phyloP scores from a whole-genome alignment of 2,113 vertebrate genomes.

The Dicerorhinus sumatrensis region DNA sequence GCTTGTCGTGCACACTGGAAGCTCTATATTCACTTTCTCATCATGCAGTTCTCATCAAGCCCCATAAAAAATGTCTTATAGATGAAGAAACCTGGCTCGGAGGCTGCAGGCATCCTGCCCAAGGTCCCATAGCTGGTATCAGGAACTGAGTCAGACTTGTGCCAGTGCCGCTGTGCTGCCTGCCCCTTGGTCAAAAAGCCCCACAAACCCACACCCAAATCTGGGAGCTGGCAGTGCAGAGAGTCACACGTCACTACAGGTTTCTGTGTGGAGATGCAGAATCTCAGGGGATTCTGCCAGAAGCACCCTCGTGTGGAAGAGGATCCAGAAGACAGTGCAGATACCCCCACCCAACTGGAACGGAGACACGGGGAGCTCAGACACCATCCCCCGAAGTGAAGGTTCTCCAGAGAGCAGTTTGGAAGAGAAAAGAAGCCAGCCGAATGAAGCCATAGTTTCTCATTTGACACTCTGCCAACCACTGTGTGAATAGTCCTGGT shows the following conservation, averaged over 20 bases:
- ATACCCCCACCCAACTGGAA: not conserved
- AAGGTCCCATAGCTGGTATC: accelerated
- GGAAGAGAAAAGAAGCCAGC: not conserved
- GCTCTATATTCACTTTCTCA: not conserved
- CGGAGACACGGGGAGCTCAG: not conserved
- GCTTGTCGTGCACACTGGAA: accelerated
- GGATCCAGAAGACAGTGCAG: not conserved
- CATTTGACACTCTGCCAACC: not conserved
- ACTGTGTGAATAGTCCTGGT: not conserved
- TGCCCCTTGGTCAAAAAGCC: not conserved
- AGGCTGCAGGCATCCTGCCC: not conserved
- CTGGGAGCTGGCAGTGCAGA: not conserved
- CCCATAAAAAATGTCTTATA: not conserved
- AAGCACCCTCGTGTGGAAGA: not conserved
- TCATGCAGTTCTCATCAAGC: accelerated
- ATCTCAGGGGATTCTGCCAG: not conserved
- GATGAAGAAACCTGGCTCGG: not conserved
- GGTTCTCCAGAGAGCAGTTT: not conserved
- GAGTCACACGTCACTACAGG: not conserved
- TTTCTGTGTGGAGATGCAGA: not conserved
- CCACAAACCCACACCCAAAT: accelerated
- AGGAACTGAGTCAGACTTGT: accelerated
- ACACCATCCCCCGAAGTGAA: not conserved
- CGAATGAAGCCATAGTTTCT: not conserved
- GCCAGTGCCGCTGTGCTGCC: accelerated